Evolutionary conservation across 2,797 vertebrate species (phyloP).

Genomic region (Phaenicophaeus curvirostris): DNA sequence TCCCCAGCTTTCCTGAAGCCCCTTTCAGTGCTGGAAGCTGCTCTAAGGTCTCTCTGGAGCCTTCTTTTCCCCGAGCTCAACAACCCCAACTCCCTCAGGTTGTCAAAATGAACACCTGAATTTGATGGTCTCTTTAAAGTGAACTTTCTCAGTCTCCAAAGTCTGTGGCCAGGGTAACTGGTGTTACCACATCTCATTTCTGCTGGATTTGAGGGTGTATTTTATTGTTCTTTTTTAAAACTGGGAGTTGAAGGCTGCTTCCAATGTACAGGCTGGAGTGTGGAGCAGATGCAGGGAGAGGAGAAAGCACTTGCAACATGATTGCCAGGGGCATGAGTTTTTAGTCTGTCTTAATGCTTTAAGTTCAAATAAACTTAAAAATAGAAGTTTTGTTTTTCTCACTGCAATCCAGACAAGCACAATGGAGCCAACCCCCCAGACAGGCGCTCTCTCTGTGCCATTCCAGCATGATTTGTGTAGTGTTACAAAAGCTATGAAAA

Average conservation of each 20-base stretch:
- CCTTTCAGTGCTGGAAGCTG: no score
- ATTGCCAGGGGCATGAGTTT: conserved; percentile 22
- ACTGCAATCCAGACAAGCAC: not conserved
- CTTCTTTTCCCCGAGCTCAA: no score
- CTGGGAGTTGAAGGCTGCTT: not conserved
- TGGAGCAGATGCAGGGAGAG: not conserved
- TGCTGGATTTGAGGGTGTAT: not conserved
- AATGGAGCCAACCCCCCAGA: not conserved
- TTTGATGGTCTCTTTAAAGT: not conserved
- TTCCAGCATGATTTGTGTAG: fast-evolving
- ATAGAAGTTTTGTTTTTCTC: conserved; percentile 8
- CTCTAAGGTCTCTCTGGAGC: no score
- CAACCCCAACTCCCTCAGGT: no score
- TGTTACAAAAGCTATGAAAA: not conserved
- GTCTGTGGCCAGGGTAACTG: not conserved
- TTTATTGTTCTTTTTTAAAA: not conserved
- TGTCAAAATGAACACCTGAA: not conserved
- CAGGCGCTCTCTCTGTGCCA: not conserved
- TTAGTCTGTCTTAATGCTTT: conserved; percentile 31
- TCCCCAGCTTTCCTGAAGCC: no score
- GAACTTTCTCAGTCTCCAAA: not conserved
- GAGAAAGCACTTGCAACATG: not conserved
- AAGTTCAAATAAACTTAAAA: conserved; percentile 35
- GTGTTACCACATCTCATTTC: not conserved
- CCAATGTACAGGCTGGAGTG: not conserved